phyloP scores from a whole-genome alignment of 2,888 invertebrate genomes.

The Calameuta idolon region DNA sequence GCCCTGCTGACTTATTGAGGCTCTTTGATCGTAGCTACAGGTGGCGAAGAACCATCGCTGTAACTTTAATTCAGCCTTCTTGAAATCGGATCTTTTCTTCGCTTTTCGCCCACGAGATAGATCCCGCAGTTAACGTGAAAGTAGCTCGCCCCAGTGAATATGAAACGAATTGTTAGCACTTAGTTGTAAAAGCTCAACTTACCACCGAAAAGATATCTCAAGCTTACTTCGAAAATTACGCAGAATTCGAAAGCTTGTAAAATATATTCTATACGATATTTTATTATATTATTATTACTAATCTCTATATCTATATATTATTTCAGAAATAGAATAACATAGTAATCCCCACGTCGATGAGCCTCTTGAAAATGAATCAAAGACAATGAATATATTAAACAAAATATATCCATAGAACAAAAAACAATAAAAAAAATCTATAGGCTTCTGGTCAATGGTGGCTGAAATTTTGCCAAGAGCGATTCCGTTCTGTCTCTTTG shows the following conservation, averaged over 20 bases:
- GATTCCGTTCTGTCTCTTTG: constrained; percentile 29
- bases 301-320: background rate
- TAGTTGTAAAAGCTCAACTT: constrained; percentile 18
- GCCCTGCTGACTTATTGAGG: background rate
- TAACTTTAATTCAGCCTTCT: constrained; percentile 43
- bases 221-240: background rate
- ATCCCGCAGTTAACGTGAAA: constrained; percentile 34
- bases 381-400: background rate
- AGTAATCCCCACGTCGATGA: background rate
- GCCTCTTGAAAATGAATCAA: background rate
- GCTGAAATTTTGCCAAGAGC: background rate
- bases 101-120: background rate
- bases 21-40: constrained; percentile 41
- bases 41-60: constrained; percentile 38
- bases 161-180: constrained; percentile 24
- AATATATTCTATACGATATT: background rate
- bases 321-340: background rate
- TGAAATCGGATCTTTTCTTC: constrained; percentile 29
- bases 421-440: background rate
- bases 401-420: background rate
- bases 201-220: background rate
- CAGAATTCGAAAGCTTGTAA: background rate
- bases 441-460: background rate
- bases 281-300: background rate
- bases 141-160: constrained; percentile 40